Base-by-base conservation (phyloP, 2,113 vertebrate genomes). In the Petrocephalus microphthalmus region DNA sequence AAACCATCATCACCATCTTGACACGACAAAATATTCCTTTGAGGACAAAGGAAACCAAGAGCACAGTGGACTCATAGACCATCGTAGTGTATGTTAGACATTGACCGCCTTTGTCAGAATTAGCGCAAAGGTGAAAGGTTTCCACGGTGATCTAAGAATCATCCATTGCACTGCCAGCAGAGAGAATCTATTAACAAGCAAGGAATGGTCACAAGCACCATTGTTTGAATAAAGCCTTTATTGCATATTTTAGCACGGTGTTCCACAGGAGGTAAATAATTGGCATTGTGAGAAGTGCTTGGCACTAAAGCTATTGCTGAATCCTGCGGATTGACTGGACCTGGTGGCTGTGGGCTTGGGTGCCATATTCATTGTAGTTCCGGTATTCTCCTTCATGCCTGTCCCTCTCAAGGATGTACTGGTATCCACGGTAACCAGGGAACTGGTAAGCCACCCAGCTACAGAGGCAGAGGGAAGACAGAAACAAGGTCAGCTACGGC, bases 381-480 rank as follows among this genome's bases (percentile, higher is more conserved):
- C 94, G 97, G 95, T 96, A 98, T 94, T 98, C 97, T 84, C 98
- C 97, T 37, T 97, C 96, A 94, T 96, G 97, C 92, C 95, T 96
- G 96, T 99, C 97, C 91, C 96, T 94, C 95, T 99, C 98, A 95
- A 98, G 93, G 92, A 99, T 96, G 54, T 99, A 99, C 94, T 99
- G 98, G 96, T 98, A 99, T 86, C 98, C 97, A 91, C 97, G 96
- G 95, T 99, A 99, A 91, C 98, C 98, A 0, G 98, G 98, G 92
- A 97, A 99, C 96, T 99, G 97, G 93, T 99, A 99, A 88, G 97
- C 97, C 89, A 99, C 98, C 98, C 98, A 98, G 92, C 98, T 99
- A 94, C 67, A 89, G 84, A 84, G 25, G 67, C 87, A 89, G 22
- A 91, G 25, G 92, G 29, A 85, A 56, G 52, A 37, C 47, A 52